These are phyloP conservation scores for Mimas tiliae DNA, from an alignment of 2,888 invertebrate genomes.

Conservation along the genomic window DNA sequence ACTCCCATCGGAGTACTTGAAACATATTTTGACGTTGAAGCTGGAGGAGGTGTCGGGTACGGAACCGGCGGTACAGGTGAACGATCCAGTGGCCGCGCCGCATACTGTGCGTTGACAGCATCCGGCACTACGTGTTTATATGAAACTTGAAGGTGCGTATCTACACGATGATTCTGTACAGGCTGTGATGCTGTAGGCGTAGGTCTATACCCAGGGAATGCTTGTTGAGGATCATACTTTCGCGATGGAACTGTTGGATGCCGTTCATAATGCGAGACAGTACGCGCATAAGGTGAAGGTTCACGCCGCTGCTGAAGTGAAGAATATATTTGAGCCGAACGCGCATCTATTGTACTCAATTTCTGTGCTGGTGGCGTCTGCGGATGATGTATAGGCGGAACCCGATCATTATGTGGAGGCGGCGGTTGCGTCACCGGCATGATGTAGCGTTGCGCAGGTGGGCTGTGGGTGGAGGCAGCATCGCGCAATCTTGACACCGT, in stretches of 20 bases:
- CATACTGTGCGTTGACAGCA: constrained; percentile 61
- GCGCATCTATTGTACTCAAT: constrained; percentile 55
- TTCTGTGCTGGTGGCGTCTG: constrained; percentile 60
- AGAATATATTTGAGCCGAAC: constrained; percentile 62
- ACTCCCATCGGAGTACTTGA: constrained; percentile 58
- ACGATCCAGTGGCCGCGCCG: constrained; percentile 64
- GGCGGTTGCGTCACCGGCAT: constrained; percentile 65
- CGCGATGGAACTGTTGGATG: constrained; percentile 64
- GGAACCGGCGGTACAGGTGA: constrained; percentile 60
- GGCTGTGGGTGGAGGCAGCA: constrained; percentile 57
- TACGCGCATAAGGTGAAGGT: constrained; percentile 63
- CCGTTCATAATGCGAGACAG: constrained; percentile 68
- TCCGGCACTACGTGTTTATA: constrained; percentile 69
- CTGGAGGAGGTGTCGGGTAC: constrained; percentile 70
- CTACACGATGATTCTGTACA: constrained; percentile 66
- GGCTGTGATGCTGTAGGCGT: constrained; percentile 58
- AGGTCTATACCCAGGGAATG: constrained; percentile 75
- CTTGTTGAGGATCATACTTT: constrained; percentile 77
- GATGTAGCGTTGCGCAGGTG: constrained; percentile 66
- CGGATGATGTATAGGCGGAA: constrained; percentile 79
- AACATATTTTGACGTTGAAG: constrained; percentile 66
- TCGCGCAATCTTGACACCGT: constrained; percentile 66
- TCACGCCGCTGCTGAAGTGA: constrained; percentile 66
- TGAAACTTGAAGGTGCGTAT: constrained; percentile 63
- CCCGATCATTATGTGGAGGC: constrained; percentile 75